Base-by-base conservation (phyloP, 2,888 invertebrate species). In the Yponomeuta plumbellus region DNA sequence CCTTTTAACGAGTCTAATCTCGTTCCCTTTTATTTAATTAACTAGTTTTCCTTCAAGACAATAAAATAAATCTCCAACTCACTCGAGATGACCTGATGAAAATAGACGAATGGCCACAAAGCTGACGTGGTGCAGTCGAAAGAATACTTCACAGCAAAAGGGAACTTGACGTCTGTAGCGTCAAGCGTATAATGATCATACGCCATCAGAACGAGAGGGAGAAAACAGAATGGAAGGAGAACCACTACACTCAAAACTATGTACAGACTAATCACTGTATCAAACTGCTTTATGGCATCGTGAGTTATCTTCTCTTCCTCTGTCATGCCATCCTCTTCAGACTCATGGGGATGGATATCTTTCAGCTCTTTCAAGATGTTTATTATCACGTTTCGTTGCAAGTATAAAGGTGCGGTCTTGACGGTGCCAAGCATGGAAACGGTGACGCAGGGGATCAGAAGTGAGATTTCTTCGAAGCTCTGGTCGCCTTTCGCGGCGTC, bases 1-100 rank as follows among this genome's bases (percentile, higher is more conserved):
- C 1, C 23, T 3, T 23, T 23, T 23, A 23, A 23, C 1, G 1
- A 5, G 26, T 26, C 26, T 26, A 26, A 26, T 26, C 26, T 2
- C 26, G 26, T 26, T 26, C 26, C 4, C 26, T 26, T 26, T 26
- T 5, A 26, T 26, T n/a, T n/a, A n/a, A n/a, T n/a, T 26, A 4
- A 2, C 2, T 26, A 4, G 26, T 26, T 26, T 26, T 26, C 5
- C 26, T 26, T 26, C 26, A 34, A 8, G 34, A 34, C 34, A 8
- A 34, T 34, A 34, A 8, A 6, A 0, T 8, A 5, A 34, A 34
- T 8, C 34, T 34, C 34, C 34, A 34, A 81, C 85, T 81, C 72
- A 86, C 85, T 82, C 69, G 83, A 80, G 70, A 74, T 74, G 71
- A 80, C 77, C 66, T 85, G 85, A 73, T 81, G 81, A 11, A 80